These are phyloP conservation scores for Xyrauchen texanus DNA, from an alignment of 2,113 vertebrate genomes.

Conservation along the genomic window DNA sequence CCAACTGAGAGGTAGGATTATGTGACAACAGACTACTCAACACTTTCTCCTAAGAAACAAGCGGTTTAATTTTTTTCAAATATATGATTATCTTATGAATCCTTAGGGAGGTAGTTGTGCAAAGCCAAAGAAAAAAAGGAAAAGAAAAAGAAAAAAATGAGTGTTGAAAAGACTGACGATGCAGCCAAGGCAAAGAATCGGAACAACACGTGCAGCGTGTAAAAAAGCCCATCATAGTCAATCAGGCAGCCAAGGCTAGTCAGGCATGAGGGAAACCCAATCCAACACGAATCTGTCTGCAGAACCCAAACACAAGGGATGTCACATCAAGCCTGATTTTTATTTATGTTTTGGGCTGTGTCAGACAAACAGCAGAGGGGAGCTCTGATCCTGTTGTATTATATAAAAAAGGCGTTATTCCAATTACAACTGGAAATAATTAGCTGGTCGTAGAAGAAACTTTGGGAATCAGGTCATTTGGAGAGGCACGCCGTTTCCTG, in stretches of 20 bases:
- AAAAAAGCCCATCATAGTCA: constrained; percentile 73
- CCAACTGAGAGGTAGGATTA: constrained; percentile 39
- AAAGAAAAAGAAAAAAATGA: constrained; percentile 44
- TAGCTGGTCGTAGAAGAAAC: constrained; percentile 61
- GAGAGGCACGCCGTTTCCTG: constrained; percentile 54
- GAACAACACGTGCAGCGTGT: constrained; percentile 71
- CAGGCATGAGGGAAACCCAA: constrained; percentile 67
- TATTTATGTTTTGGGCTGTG: constrained; percentile 68
- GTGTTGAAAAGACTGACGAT: constrained; percentile 67
- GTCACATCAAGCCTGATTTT: constrained; percentile 75
- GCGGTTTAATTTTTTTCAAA: constrained; percentile 49
- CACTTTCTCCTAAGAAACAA: constrained; percentile 52
- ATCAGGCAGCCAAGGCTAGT: constrained; percentile 69
- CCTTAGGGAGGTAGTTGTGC: constrained; percentile 45
- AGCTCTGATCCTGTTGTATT: constrained; percentile 17
- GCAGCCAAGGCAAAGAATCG: constrained; percentile 49
- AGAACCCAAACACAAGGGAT: constrained; percentile 68
- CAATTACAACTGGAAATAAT: constrained; percentile 79
- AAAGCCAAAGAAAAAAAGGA: constrained; percentile 51
- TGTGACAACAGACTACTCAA: constrained; percentile 56
- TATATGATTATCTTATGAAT: constrained; percentile 54
- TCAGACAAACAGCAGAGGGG: constrained; percentile 38
- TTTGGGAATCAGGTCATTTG: constrained; percentile 66
- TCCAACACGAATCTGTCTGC: constrained; percentile 64
- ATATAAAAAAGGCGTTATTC: constrained; percentile 59